Conservation (phyloP, 1,140 invertebrate species). For the Pogonomyrmex barbatus region DNA sequence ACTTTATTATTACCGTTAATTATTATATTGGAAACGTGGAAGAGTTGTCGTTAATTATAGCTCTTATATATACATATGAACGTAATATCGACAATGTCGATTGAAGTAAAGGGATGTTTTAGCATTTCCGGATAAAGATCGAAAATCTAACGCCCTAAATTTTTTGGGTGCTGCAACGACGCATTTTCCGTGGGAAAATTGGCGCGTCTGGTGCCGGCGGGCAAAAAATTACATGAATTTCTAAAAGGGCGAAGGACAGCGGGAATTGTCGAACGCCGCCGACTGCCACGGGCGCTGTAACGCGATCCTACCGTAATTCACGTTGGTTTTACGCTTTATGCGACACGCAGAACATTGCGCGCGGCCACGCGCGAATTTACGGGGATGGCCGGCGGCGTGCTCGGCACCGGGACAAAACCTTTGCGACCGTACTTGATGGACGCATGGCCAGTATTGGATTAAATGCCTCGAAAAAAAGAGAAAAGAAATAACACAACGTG, state of each 20-base stretch:
- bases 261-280: conserved; percentile 82
- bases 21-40: background rate
- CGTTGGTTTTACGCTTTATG: conserved; percentile 86
- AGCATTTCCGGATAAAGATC: background rate
- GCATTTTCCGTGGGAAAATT: conserved; percentile 75
- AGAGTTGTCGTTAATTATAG: background rate
- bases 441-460: conserved; percentile 84
- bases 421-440: conserved; percentile 83
- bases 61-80: background rate
- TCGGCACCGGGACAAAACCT: conserved; percentile 83
- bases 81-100: background rate
- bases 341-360: conserved; percentile 85
- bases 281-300: conserved; percentile 80
- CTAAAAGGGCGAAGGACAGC: conserved; percentile 82
- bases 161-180: conserved; percentile 64
- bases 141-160: conserved; percentile 67
- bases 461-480: conserved; percentile 78
- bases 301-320: conserved; percentile 86
- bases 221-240: conserved; percentile 83
- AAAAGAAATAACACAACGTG: conserved; percentile 72
- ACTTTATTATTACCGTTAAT: background rate
- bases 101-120: conserved; percentile 8
- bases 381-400: conserved; percentile 76
- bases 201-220: conserved; percentile 66
- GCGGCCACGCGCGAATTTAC: conserved; percentile 84